Base-by-base conservation (phyloP, 2,797 vertebrate genomes). In the Heliangelus exortis region DNA sequence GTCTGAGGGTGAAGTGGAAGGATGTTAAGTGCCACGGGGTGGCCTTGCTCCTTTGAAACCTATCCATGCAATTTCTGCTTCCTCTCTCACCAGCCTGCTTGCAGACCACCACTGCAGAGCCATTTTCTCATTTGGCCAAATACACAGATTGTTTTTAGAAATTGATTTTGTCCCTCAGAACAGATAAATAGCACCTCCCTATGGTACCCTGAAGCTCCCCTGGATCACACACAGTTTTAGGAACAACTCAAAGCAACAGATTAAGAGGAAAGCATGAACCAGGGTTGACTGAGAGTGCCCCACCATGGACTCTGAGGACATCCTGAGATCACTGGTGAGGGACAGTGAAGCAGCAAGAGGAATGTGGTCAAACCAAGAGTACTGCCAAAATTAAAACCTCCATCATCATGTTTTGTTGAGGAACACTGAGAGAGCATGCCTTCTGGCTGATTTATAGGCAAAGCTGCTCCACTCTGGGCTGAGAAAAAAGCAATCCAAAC, bases 41-140 rank as follows among this genome's bases (percentile, higher is more conserved):
- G 20, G n/a, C n/a, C 77, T 87, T 91, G 34, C 15, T 61, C 33
- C 84, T 96, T 89, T 83, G 89, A 95, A 93, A 96, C 87, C 19
- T 26, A 13, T 54, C 77, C 7, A 7, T 82, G 84, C 92, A 85
- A 63, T 74, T 87, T 69, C 84, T 87, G 25, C 65, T 85, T 95
- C 75, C 68, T 85, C 48, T 81, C 71, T 87, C 2, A 0, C 91
- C 89, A 91, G 61, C 45, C 57, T 74, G 41, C 50, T 55, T 95
- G 55, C 59, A 95, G 75, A 87, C 72, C 45, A 87, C 67, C 55
- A 71, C 57, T 0, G 0, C 67, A 63, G 55, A 5, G 36, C 19
- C 63, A 83, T 87, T 83, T 87, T 71, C 53, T 74, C 39, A 73
- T 69, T 87, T 15, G 4, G 36, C n/a, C 78, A 91, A 77, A 80